Percentiles rank a stretch among this genome's conserved stretches.
Evolutionary conservation across 2,797 vertebrate species (phyloP).

Genomic region (Gallinago stenura): DNA sequence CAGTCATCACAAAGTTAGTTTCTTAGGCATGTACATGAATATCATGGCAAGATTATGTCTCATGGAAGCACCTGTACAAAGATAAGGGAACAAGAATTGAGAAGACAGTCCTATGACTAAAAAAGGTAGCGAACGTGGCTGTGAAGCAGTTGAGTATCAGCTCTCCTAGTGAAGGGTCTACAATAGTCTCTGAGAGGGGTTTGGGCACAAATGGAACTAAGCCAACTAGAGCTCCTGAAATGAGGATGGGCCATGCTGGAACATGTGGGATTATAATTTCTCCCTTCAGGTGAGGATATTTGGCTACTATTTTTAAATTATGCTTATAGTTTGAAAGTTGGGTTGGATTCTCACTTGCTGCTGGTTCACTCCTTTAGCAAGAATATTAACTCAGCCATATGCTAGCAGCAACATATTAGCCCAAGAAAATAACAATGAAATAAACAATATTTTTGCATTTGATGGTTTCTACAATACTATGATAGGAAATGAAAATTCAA

Average conservation of each 20-base stretch:
- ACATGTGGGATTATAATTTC: not conserved
- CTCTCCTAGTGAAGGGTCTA: not conserved
- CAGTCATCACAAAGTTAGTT: not conserved
- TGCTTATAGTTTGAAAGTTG: not conserved
- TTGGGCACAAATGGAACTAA: not conserved
- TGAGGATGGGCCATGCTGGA: not conserved
- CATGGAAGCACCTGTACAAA: not conserved
- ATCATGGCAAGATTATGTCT: not conserved
- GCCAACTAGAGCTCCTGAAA: not conserved
- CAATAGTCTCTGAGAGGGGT: not conserved
- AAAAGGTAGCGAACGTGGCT: rapidly evolving
- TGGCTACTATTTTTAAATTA: not conserved
- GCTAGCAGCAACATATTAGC: not conserved
- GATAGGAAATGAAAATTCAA: not conserved
- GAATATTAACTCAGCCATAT: not conserved
- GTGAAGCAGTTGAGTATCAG: not conserved
- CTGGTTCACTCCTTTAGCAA: not conserved
- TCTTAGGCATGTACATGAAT: not conserved
- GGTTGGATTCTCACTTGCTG: not conserved
- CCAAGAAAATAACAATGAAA: not conserved
- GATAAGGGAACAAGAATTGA: not conserved
- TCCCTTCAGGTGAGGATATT: not conserved
- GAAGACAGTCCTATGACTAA: not conserved
- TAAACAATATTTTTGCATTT: not conserved
- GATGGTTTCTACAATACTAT: not conserved